Base-by-base conservation (phyloP, 2,888 invertebrate species). In the Julus scandinavius region DNA sequence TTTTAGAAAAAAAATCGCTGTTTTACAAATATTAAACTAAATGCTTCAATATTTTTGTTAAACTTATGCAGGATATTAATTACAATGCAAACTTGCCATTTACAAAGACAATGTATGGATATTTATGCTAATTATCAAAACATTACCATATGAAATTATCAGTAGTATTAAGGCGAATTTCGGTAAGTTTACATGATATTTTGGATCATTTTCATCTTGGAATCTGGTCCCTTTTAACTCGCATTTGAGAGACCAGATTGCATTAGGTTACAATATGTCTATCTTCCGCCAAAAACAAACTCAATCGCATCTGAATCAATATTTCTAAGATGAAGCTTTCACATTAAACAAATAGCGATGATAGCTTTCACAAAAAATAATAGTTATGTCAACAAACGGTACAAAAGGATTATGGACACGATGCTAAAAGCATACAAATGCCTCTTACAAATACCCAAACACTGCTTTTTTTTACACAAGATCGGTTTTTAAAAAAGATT, bases 281-380 rank as follows among this genome's bases (percentile, higher is more conserved):
- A 29, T 72, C 72, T 29, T 63, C 72, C 72, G 29, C 29, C n/a
- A 17, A 72, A 72, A 72, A 29, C 72, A 72, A 72, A 72, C 29
- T 72, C 72, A 72, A 72, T 72, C 72, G 17, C 72, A 72, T 72
- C 72, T 29, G 72, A 72, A 72, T 72, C 72, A 72, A 72, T 72
- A 72, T 72, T 72, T 72, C 29, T 72, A 29, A 72, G 72, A 72
- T 72, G 72, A 72, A 29, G 72, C 72, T 72, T 72, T 72, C 72
- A 72, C 72, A 72, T 72, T 72, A 72, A 72, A 72, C 72, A 72
- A 72, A 72, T 72, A 72, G 72, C 7, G 72, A 72, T 72, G 72
- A 72, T 72, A 29, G 72, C 72, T 29, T 72, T 72, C 72, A 20
- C 20, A 72, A 72, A 72, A 72, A 72, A 72, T 72, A 11, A 72